Conservation (phyloP, 2,113 vertebrate species). For the Abramis brama region DNA sequence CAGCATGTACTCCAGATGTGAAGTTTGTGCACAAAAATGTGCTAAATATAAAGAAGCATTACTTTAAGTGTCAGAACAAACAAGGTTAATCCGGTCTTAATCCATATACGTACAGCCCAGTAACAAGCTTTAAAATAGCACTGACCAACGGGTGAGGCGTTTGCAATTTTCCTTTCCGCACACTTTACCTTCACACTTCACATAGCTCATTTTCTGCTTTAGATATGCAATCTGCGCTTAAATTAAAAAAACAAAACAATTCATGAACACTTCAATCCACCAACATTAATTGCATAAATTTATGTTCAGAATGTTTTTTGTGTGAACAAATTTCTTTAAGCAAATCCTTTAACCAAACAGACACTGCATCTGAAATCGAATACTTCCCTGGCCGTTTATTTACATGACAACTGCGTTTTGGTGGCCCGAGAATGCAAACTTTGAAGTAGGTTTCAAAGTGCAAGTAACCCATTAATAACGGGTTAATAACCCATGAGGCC, state of each 20-base stretch:
- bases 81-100: conserved; percentile 45
- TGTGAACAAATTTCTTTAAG: no score
- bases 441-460: no score
- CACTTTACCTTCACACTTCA: background rate
- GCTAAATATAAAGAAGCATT: conserved; percentile 26
- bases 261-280: no score
- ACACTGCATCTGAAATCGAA: no score
- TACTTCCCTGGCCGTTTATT: no score
- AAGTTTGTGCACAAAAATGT: background rate
- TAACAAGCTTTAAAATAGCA: conserved; percentile 46
- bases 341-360: no score
- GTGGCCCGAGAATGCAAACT: no score
- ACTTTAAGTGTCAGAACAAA: conserved; percentile 41
- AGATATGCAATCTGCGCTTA: background rate
- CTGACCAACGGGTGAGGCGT: background rate
- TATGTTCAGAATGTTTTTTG: no score
- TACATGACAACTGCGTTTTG: no score
- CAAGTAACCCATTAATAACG: no score
- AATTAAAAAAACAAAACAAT: background rate
- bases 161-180: background rate
- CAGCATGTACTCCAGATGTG: background rate
- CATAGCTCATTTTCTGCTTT: background rate
- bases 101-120: conserved; percentile 23
- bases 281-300: no score
- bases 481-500: no score